Conservation (phyloP, 2,113 vertebrate species). For the Collichthys lucidus region DNA sequence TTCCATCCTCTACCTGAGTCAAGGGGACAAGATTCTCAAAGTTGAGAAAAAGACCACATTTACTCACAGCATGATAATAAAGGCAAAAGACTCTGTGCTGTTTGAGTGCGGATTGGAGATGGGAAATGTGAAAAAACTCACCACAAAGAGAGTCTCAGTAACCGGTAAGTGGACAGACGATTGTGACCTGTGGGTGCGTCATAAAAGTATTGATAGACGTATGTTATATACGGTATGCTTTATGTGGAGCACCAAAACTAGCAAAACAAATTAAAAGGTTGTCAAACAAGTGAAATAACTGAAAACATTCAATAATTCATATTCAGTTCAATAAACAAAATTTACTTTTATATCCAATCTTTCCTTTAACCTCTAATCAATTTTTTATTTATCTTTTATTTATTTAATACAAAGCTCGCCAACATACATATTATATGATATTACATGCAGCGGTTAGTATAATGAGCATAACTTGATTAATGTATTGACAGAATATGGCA, state of each 20-base stretch:
- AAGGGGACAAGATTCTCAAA: conserved; percentile 38
- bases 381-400: background rate
- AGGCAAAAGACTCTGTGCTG: conserved; percentile 37
- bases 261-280: background rate
- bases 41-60: background rate
- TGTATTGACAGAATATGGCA: too few species aligned
- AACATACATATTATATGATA: too few species aligned
- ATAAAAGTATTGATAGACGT: background rate
- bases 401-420: too few species aligned
- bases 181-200: background rate
- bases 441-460: too few species aligned
- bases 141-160: conserved; percentile 47
- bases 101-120: conserved; percentile 71
- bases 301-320: background rate
- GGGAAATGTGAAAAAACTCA: conserved; percentile 30
- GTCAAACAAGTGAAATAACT: background rate
- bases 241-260: background rate
- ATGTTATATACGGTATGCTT: too few species aligned
- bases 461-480: too few species aligned
- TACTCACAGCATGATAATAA: conserved; percentile 31
- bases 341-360: too few species aligned
- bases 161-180: conserved; percentile 68
- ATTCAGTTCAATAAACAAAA: background rate
- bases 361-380: background rate
- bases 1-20: conserved; percentile 39